These are phyloP conservation scores for Anser cygnoides DNA, from an alignment of 2,113 vertebrate species.

Conservation along the genomic window DNA sequence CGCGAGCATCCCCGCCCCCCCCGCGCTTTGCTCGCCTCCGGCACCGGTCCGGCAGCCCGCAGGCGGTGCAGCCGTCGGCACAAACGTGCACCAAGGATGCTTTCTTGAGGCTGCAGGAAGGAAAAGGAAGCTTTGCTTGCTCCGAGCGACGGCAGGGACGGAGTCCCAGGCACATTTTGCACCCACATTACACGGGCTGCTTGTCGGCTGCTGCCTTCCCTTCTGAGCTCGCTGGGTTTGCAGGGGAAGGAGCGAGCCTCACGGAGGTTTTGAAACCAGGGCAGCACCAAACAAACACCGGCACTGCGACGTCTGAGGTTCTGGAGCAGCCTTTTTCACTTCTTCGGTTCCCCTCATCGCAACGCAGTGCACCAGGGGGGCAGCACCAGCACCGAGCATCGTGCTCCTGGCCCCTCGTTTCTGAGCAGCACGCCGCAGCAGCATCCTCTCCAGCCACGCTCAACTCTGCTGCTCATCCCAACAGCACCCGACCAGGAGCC, in stretches of 20 bases:
- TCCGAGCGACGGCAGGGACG: background rate
- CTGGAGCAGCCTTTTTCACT: background rate
- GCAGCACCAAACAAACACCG: background rate
- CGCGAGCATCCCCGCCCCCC: background rate
- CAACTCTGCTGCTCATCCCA: background rate
- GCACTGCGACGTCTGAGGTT: background rate
- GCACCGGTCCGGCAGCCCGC: background rate
- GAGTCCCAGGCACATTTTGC: background rate
- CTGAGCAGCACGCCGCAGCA: background rate
- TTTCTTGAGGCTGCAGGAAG: background rate
- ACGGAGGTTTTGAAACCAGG: background rate
- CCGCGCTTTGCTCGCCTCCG: background rate
- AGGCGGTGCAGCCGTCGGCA: background rate
- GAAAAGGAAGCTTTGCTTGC: conserved; percentile 4
- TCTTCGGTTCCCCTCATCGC: background rate
- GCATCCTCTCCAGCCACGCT: background rate
- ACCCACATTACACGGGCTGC: background rate
- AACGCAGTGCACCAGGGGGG: background rate
- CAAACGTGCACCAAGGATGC: background rate
- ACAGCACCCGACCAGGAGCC: background rate
- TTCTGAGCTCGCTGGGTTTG: background rate
- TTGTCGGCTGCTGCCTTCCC: background rate
- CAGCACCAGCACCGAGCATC: background rate
- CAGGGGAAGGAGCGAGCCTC: background rate
- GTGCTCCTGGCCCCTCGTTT: background rate